phyloP scores from a whole-genome alignment of 1,140 invertebrate genomes.

The Drosophila equinoxialis region DNA sequence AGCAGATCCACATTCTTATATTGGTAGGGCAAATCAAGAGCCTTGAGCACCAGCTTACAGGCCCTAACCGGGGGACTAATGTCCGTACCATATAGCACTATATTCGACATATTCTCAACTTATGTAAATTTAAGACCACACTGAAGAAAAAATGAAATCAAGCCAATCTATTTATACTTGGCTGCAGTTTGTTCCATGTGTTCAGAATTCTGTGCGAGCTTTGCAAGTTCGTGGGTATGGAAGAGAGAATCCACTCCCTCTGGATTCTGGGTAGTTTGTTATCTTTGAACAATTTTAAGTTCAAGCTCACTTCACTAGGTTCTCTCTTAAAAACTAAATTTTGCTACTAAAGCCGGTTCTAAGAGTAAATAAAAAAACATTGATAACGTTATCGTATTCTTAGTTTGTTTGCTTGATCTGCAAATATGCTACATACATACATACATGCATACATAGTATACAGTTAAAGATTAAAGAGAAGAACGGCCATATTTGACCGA shows the following conservation, averaged over 20 bases:
- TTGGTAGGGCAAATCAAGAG: slow-evolving; percentile 81
- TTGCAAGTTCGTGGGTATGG: not conserved
- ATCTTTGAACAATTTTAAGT: not conserved
- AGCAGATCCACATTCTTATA: slow-evolving; percentile 84
- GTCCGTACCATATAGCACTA: slow-evolving; percentile 65
- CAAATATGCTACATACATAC: too few relatives aligned
- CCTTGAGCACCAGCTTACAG: slow-evolving; percentile 81
- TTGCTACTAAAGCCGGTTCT: not conserved
- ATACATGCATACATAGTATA: not conserved
- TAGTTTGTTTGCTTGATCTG: not conserved
- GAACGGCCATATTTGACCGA: not conserved
- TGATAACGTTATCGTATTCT: not conserved
- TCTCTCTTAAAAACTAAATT: not conserved
- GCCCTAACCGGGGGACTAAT: slow-evolving; percentile 84
- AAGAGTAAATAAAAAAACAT: not conserved
- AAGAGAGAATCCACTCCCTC: not conserved
- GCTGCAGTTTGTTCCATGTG: not conserved
- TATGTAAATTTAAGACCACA: not conserved
- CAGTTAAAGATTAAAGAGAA: too few relatives aligned
- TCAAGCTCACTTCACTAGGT: not conserved
- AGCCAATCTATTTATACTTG: slow-evolving; percentile 5
- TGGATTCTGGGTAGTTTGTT: too few relatives aligned
- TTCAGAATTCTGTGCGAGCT: not conserved
- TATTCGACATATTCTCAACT: slow-evolving; percentile 57
- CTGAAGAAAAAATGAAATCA: not conserved